Percentiles rank a stretch among this genome's conserved stretches.
phyloP scores from a whole-genome alignment of 2,888 invertebrate species.

The Plebejus melissa region DNA sequence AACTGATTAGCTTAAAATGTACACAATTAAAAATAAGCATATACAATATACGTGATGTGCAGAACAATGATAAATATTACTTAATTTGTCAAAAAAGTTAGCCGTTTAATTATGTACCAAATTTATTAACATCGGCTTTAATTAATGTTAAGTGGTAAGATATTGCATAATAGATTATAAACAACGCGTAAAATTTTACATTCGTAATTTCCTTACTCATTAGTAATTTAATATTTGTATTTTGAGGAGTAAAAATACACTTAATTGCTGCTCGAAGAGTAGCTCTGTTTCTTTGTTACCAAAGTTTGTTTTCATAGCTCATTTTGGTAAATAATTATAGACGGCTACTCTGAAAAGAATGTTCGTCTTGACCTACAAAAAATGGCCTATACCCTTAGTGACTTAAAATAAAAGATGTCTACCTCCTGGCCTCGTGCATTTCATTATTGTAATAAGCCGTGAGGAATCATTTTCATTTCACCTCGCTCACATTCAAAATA shows the following conservation, averaged over 20 bases:
- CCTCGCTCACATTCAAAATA: constrained; percentile 25
- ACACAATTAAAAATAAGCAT: constrained; percentile 22
- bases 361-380: neutral
- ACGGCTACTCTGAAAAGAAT: neutral
- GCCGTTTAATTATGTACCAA: constrained; percentile 15
- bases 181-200: constrained; percentile 4
- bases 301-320: neutral
- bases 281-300: neutral
- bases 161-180: constrained; percentile 12
- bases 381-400: neutral
- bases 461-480: constrained; percentile 70
- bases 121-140: constrained; percentile 17
- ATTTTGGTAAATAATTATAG: neutral
- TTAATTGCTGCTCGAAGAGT: neutral
- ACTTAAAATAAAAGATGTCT: neutral
- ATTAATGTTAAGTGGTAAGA: constrained; percentile 22
- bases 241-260: neutral
- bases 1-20: constrained; percentile 23
- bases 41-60: constrained; percentile 12
- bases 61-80: constrained; percentile 25
- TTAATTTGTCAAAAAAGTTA: constrained; percentile 25
- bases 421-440: constrained; percentile 26
- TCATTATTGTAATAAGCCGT: constrained; percentile 69
- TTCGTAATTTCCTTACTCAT: constrained; percentile 10
- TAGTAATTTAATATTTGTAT: neutral